Conservation (phyloP, 37 sponge, comb jelly and placozoan species). For the Mnemiopsis leidyi region DNA sequence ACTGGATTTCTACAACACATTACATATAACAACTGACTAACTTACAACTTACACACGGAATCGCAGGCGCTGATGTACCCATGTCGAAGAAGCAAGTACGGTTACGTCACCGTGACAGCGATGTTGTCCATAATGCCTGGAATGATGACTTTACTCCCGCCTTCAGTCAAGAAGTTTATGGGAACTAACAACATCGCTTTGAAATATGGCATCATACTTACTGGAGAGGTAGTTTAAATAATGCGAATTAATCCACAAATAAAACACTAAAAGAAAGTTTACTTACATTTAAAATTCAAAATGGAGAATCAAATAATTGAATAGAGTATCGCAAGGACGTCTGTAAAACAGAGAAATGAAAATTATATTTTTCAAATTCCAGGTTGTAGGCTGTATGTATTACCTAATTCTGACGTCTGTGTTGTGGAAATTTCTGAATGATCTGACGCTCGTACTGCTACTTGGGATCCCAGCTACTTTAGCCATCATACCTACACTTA, state of each 20-base stretch:
- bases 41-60: not conserved
- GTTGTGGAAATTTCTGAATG: not conserved
- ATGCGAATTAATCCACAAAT: no score
- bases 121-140: constrained; percentile 50
- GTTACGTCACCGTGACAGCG: constrained; percentile 28
- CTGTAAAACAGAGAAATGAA: no score
- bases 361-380: no score
- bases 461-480: constrained; percentile 7
- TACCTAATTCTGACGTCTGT: constrained; percentile 16
- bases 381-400: constrained; percentile 58
- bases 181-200: constrained; percentile 51
- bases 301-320: no score
- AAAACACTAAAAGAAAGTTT: no score
- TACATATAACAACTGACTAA: not conserved
- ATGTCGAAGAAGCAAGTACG: constrained; percentile 24
- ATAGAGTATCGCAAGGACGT: no score
- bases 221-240: constrained; percentile 24
- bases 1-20: not conserved
- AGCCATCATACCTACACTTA: constrained; percentile 21
- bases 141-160: constrained; percentile 56
- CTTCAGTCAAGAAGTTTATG: constrained; percentile 29
- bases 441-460: not conserved
- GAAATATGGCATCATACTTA: constrained; percentile 15
- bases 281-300: no score
- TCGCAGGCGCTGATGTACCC: constrained; percentile 17